phyloP scores from a whole-genome alignment of 2,113 vertebrate genomes.

The Indicator maculatus region DNA sequence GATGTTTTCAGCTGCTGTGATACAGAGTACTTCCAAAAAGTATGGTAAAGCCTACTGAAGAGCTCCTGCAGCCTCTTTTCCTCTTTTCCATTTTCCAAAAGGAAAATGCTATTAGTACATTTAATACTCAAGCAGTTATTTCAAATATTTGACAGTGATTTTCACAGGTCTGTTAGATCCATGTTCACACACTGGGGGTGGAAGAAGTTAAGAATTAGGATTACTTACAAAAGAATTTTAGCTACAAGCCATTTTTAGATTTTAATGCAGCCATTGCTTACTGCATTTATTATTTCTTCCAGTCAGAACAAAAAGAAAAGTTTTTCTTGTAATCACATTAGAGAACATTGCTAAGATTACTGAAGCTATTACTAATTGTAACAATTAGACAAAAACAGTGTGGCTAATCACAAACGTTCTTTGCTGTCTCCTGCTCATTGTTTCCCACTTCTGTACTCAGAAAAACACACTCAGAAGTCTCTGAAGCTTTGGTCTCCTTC shows the following conservation, averaged over 20 bases:
- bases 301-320: not conserved
- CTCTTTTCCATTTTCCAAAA: too few relatives aligned
- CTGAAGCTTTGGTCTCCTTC: not conserved
- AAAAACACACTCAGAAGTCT: not conserved
- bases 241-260: not conserved
- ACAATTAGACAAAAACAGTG: not conserved
- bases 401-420: not conserved
- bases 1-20: slow-evolving; percentile 39
- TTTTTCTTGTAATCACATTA: not conserved
- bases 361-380: not conserved
- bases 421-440: not conserved
- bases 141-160: not conserved
- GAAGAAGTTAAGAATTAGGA: not conserved
- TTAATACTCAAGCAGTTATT: not conserved
- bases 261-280: not conserved
- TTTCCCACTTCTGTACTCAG: not conserved
- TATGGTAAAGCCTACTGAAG: not conserved
- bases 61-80: not conserved
- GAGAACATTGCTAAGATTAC: not conserved
- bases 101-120: not conserved
- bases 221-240: not conserved
- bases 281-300: not conserved
- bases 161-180: not conserved
- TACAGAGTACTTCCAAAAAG: not conserved
- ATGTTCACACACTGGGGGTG: not conserved